These are phyloP conservation scores for Teleopsis dalmanni DNA, from an alignment of 1,140 invertebrate species.

Conservation along the genomic window DNA sequence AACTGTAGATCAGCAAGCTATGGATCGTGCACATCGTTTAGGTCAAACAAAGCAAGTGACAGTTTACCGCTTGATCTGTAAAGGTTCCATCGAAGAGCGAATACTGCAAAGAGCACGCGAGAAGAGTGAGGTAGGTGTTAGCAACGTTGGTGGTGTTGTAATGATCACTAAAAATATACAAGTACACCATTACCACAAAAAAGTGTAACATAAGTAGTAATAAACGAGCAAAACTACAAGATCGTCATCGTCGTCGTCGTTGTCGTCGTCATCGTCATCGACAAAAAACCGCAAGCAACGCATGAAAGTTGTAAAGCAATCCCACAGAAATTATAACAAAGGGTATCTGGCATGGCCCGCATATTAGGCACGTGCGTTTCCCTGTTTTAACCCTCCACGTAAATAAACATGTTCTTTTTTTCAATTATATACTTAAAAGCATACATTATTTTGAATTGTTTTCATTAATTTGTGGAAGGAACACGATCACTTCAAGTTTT, in stretches of 20 bases:
- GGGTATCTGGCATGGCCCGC: conserved; percentile 8
- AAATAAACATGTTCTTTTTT: no score
- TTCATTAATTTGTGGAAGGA: no score
- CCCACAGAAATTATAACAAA: no score
- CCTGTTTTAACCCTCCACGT: no score
- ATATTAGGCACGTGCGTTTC: conserved; percentile 41
- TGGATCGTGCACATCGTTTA: conserved; percentile 83
- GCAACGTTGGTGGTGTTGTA: neutral
- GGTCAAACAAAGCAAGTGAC: conserved; percentile 89
- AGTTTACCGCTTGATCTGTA: conserved; percentile 84
- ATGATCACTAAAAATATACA: neutral
- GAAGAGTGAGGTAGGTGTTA: conserved; percentile 74
- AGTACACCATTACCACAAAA: no score
- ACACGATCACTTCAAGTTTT: conserved; percentile 9
- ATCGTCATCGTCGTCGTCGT: neutral
- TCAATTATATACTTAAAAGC: no score
- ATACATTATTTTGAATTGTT: conserved; percentile 1
- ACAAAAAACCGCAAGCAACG: neutral
- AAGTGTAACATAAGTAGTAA: neutral
- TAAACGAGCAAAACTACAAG: neutral
- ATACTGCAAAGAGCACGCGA: conserved; percentile 82
- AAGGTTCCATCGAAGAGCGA: conserved; percentile 85
- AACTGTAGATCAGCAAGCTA: conserved; percentile 89
- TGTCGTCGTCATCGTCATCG: neutral
- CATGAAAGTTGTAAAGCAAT: no score